Evolutionary conservation across 1,140 invertebrate species (phyloP).

Genomic region (Monochamus saltuarius): DNA sequence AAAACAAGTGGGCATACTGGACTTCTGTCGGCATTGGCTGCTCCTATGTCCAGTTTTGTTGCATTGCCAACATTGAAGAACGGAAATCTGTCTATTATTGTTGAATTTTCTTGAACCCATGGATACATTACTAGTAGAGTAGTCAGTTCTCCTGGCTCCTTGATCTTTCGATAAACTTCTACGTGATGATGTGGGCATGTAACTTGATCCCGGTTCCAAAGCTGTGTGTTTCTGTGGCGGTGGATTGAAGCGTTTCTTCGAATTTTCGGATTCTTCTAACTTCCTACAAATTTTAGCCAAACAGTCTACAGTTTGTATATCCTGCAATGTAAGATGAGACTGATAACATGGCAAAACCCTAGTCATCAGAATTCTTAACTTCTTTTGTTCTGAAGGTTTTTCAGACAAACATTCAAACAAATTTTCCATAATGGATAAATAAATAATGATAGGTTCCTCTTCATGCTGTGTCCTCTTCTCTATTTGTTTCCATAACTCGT

Average conservation of each 20-base stretch:
- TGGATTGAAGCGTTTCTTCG: neutral
- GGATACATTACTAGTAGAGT: too few relatives aligned
- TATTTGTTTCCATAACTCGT: conserved; percentile 5
- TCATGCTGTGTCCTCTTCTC: conserved; percentile 3
- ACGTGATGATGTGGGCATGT: neutral
- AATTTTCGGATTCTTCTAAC: conserved; percentile 1
- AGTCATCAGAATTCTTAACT: neutral
- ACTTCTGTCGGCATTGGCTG: neutral
- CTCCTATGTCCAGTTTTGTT: neutral
- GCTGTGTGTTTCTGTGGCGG: neutral
- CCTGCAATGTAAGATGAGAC: neutral
- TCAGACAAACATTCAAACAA: conserved; percentile 9
- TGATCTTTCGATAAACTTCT: too few relatives aligned
- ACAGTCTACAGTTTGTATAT: neutral
- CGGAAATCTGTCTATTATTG: neutral
- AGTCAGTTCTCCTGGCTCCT: too few relatives aligned
- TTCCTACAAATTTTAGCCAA: neutral
- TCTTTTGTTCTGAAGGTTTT: conserved; percentile 2
- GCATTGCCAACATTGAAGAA: conserved; percentile 1
- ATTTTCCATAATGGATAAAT: conserved; percentile 7
- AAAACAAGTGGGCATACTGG: conserved; percentile 2
- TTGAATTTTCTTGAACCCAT: too few relatives aligned
- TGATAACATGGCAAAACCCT: conserved; percentile 1
- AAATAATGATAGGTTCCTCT: conserved; percentile 1
- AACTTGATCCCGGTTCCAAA: neutral